phyloP scores from a whole-genome alignment of 2,888 invertebrate species.

The Isotomurus palustris region DNA sequence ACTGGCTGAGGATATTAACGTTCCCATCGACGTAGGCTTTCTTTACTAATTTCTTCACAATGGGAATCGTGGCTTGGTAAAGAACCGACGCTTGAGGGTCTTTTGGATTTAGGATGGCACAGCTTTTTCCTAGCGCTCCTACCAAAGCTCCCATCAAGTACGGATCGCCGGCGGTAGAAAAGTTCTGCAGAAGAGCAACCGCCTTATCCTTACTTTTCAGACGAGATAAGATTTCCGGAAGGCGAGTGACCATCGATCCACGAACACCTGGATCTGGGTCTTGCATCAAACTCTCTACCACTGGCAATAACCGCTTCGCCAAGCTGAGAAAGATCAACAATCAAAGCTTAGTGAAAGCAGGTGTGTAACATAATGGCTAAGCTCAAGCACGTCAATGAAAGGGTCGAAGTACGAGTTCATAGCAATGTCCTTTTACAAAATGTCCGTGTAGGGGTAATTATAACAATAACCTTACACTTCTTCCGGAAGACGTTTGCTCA shows the following conservation, averaged over 20 bases:
- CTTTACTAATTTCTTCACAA: constrained; percentile 34
- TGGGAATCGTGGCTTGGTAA: constrained; percentile 23
- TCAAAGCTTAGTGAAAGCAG: constrained; percentile 18
- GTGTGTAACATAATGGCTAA: too few relatives aligned
- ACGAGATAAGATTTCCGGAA: constrained; percentile 27
- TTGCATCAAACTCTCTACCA: constrained; percentile 19
- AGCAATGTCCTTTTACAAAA: background rate
- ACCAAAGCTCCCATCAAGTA: background rate
- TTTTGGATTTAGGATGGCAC: constrained; percentile 14
- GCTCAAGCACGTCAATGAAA: too few relatives aligned
- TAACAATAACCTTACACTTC: constrained; percentile 6
- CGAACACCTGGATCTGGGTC: constrained; percentile 23
- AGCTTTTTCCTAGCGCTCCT: constrained; percentile 18
- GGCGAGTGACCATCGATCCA: constrained; percentile 20
- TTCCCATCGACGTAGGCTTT: constrained; percentile 31
- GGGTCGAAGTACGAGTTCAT: too few relatives aligned
- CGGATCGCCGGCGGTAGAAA: constrained; percentile 17
- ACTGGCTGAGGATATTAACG: constrained; percentile 25
- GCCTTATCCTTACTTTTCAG: constrained; percentile 26
- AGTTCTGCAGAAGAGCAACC: constrained; percentile 19
- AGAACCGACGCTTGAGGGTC: constrained; percentile 17
- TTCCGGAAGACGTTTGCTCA: constrained; percentile 6
- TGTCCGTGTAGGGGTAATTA: background rate
- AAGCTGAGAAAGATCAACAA: constrained; percentile 16
- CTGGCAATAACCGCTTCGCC: constrained; percentile 23